These are phyloP conservation scores for Dynastes grantii DNA, from an alignment of 2,888 invertebrate genomes.

Conservation along the genomic window DNA sequence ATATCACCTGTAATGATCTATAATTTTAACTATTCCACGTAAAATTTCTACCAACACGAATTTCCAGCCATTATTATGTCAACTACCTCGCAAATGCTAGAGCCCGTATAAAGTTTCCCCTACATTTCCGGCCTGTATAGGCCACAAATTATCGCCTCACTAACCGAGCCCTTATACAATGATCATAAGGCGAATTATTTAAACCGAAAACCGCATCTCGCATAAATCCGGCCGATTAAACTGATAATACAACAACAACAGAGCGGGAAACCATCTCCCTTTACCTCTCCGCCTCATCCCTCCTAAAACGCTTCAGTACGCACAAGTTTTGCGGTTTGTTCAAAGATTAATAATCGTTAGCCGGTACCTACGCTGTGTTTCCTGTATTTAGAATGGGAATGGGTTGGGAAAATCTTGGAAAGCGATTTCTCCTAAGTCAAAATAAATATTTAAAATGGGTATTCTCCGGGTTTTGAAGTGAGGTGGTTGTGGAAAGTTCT, in stretches of 20 bases:
- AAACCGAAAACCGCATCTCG: slow-evolving; percentile 18
- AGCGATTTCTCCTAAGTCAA: slow-evolving; percentile 11
- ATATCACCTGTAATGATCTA: no score
- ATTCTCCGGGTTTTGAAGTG: not conserved
- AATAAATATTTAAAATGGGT: slow-evolving; percentile 23
- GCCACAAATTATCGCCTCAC: slow-evolving; percentile 21
- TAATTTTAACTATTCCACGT: no score
- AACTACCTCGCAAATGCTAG: no score
- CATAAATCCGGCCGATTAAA: slow-evolving; percentile 33
- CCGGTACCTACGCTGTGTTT: not conserved
- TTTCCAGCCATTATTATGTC: no score
- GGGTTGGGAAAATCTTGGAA: not conserved
- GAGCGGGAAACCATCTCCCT: not conserved
- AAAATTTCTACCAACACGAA: no score
- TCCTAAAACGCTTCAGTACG: not conserved
- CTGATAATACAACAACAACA: slow-evolving; percentile 12
- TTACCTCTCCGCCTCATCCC: no score
- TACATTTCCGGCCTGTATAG: not conserved
- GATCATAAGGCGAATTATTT: slow-evolving; percentile 24
- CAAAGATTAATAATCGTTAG: slow-evolving; percentile 29
- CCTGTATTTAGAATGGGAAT: no score
- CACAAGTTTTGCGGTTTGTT: slow-evolving; percentile 31
- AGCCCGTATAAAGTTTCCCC: no score
- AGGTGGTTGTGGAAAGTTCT: not conserved
- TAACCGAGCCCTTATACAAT: not conserved